Percentiles rank a stretch among this genome's conserved stretches.
These are phyloP conservation scores for Serrognathus titanus DNA, from an alignment of 2,888 invertebrate species.

Conservation along the genomic window DNA sequence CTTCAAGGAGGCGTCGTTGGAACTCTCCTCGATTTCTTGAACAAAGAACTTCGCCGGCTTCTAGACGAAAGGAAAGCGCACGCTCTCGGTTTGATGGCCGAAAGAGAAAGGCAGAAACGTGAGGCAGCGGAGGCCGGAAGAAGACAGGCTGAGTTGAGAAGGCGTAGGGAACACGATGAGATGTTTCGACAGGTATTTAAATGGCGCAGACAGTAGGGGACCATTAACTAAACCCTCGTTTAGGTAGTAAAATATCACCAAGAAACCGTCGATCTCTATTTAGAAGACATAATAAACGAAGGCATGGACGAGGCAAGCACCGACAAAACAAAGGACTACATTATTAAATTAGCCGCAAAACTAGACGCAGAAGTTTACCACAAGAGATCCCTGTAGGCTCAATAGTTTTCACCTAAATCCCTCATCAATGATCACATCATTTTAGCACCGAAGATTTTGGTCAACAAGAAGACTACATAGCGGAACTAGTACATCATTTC, in stretches of 20 bases:
- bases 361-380: conserved; percentile 56
- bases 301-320: conserved; percentile 59
- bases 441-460: conserved; percentile 15
- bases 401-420: neutral
- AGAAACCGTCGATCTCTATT: conserved; percentile 59
- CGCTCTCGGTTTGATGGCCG: conserved; percentile 73
- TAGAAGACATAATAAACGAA: conserved; percentile 61
- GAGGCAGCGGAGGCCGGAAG: conserved; percentile 80
- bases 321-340: conserved; percentile 53
- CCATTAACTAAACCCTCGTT: too few relatives aligned
- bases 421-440: neutral
- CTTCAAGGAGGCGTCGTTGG: conserved; percentile 72
- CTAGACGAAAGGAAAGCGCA: conserved; percentile 76
- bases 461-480: conserved; percentile 56
- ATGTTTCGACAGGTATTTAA: conserved; percentile 65
- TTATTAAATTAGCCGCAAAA: conserved; percentile 54
- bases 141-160: conserved; percentile 70
- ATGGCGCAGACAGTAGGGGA: neutral
- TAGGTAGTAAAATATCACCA: conserved; percentile 58
- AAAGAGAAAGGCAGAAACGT: conserved; percentile 68
- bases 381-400: conserved; percentile 3
- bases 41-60: conserved; percentile 73
- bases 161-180: conserved; percentile 73
- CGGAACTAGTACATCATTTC: conserved; percentile 59
- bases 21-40: conserved; percentile 68